Conservation (phyloP, 2,797 vertebrate species). For the Lophotriccus pileatus region DNA sequence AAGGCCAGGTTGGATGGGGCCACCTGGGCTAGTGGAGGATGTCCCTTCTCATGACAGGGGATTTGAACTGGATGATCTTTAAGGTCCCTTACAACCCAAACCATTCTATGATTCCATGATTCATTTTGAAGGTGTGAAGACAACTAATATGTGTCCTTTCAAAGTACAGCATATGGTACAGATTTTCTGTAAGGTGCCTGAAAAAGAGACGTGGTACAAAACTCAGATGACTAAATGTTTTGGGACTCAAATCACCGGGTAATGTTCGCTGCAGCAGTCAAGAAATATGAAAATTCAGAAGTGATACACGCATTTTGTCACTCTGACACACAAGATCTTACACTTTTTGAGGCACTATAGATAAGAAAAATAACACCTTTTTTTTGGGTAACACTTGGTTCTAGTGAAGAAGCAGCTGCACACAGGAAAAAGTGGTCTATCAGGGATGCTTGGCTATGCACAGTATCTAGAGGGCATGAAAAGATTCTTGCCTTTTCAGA, state of each 20-base stretch:
- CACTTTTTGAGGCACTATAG: not conserved
- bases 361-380: not conserved
- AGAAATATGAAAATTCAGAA: not conserved
- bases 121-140: not conserved
- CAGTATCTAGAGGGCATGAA: not conserved
- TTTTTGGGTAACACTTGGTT: not conserved
- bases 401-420: not conserved
- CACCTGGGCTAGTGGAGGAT: too few relatives aligned
- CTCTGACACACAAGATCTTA: not conserved
- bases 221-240: slow-evolving; percentile 3
- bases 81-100: not conserved
- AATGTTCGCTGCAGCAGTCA: not conserved
- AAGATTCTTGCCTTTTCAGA: not conserved
- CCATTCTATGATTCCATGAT: not conserved
- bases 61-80: not conserved
- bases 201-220: not conserved
- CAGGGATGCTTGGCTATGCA: not conserved
- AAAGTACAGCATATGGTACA: slow-evolving; percentile 2
- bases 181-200: slow-evolving; percentile 8
- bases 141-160: slow-evolving; percentile 11
- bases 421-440: not conserved
- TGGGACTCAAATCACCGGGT: not conserved
- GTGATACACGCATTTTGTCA: not conserved
- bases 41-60: not conserved
- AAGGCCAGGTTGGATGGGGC: not conserved